Evolutionary conservation across 2,797 vertebrate species (phyloP).

Genomic region (Cephalopachus bancanus): DNA sequence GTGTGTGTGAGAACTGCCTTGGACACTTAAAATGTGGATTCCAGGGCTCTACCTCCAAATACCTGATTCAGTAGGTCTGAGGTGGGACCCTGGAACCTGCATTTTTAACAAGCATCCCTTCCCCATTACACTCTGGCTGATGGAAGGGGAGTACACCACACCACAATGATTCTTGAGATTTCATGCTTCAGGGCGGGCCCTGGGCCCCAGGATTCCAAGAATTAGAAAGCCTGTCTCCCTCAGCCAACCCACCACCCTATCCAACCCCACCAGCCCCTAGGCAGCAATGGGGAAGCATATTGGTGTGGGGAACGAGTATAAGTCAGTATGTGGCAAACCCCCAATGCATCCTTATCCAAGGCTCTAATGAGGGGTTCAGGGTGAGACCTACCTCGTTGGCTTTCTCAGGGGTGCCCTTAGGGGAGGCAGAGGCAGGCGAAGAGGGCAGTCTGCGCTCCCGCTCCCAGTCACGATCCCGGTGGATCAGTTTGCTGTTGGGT

Average conservation of each 20-base stretch:
- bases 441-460: constrained; percentile 95
- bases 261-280: neutral
- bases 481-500: constrained; percentile 97
- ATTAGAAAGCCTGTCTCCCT: neutral
- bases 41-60: neutral
- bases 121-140: neutral
- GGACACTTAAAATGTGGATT: neutral
- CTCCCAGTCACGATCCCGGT: constrained; percentile 90
- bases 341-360: neutral
- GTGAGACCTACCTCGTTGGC: constrained; percentile 88
- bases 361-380: neutral
- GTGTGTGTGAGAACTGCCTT: neutral
- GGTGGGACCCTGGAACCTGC: neutral
- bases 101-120: constrained; percentile 24
- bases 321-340: neutral
- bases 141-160: neutral
- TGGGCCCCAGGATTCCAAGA: neutral
- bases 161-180: neutral
- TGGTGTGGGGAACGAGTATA: neutral
- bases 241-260: neutral
- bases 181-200: neutral
- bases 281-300: neutral
- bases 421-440: constrained; percentile 93
- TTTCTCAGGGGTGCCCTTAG: constrained; percentile 95
- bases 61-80: neutral